A percentile compares a stretch with the other conserved stretches of the same genome.
phyloP scores from a whole-genome alignment of 2,113 vertebrate genomes.

The Nycticebus coucang region DNA sequence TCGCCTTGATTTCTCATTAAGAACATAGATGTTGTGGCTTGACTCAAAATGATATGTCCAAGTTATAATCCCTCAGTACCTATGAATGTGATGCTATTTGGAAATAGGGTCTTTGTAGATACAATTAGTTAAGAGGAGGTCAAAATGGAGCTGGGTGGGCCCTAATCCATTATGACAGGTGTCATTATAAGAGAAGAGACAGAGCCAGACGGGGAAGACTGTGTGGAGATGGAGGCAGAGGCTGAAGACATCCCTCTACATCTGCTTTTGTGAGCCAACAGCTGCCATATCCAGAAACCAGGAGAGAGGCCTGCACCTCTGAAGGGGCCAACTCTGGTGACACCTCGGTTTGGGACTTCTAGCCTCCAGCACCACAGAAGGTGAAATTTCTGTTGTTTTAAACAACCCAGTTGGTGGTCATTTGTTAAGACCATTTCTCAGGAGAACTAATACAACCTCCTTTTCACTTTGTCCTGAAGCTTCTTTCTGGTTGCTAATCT shows the following conservation, averaged over 20 bases:
- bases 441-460: not conserved
- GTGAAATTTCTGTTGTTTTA: not conserved
- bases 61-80: not conserved
- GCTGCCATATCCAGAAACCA: not conserved
- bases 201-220: too few relatives aligned
- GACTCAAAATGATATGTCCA: not conserved
- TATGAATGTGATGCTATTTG: not conserved
- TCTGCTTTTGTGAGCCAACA: not conserved
- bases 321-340: too few relatives aligned
- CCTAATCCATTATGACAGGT: not conserved
- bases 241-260: too few relatives aligned
- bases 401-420: not conserved
- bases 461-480: not conserved
- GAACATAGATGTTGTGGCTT: not conserved
- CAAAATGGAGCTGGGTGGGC: not conserved
- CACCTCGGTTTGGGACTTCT: not conserved
- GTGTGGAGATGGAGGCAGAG: not conserved
- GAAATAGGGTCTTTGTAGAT: not conserved
- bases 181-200: not conserved
- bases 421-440: not conserved
- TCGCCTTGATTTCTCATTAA: not conserved
- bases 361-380: not conserved
- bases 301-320: not conserved
- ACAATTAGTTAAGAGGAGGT: not conserved
- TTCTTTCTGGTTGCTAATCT: not conserved